Conservation (phyloP, 2,113 vertebrate species). For the Pipa parva region DNA sequence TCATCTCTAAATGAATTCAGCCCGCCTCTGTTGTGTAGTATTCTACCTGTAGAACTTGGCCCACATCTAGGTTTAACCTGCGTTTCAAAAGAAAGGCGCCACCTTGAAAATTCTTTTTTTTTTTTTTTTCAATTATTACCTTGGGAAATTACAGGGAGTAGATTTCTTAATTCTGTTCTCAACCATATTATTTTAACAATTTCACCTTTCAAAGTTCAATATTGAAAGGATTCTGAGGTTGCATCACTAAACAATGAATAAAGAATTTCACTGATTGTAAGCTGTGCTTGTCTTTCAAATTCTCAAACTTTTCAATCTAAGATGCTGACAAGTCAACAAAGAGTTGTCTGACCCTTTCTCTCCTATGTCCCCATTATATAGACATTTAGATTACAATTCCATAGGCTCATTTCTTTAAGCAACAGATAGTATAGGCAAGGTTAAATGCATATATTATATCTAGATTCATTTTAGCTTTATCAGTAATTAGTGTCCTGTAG, state of each 20-base stretch:
- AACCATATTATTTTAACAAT: neutral
- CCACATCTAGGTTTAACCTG: slow-evolving; percentile 23
- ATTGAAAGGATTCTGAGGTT: neutral
- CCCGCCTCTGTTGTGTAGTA: slow-evolving; percentile 3
- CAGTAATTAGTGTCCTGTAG: too few relatives aligned
- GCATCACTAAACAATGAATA: neutral
- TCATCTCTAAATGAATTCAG: slow-evolving; percentile 38
- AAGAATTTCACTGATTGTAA: too few relatives aligned
- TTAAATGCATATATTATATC: too few relatives aligned
- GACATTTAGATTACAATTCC: too few relatives aligned
- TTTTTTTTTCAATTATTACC: slow-evolving; percentile 48
- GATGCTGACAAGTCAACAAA: too few relatives aligned
- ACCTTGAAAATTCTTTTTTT: slow-evolving; percentile 55
- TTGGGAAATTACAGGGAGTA: neutral
- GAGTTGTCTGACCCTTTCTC: too few relatives aligned
- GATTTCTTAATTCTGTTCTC: neutral
- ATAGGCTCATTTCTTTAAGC: too few relatives aligned
- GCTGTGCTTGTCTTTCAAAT: too few relatives aligned
- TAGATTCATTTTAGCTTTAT: too few relatives aligned
- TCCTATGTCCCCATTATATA: too few relatives aligned
- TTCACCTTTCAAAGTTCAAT: neutral
- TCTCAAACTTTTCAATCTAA: too few relatives aligned
- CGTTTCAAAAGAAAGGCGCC: slow-evolving; percentile 19
- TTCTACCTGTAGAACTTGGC: slow-evolving; percentile 29
- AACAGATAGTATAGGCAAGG: too few relatives aligned